Evolutionary conservation across 2,797 vertebrate genomes (phyloP).

Genomic region (Macroramphosus scolopax): DNA sequence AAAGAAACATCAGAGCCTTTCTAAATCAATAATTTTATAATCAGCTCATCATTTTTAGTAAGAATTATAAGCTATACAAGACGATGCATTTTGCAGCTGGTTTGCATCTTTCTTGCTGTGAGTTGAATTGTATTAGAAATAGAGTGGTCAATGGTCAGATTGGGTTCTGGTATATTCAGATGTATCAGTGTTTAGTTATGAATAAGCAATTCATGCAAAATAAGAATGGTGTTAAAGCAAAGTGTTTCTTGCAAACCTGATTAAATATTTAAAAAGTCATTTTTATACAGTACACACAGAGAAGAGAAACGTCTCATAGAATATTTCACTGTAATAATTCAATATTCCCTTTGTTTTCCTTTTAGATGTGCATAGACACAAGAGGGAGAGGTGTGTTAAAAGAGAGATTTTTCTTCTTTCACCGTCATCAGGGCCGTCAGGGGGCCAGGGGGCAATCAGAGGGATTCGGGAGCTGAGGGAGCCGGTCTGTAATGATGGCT

Average conservation of each 20-base stretch:
- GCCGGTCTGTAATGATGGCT: slow-evolving; percentile 59
- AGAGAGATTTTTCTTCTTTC: background rate
- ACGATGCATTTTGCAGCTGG: too few relatives aligned
- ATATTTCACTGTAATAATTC: slow-evolving; percentile 2
- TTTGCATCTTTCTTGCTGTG: background rate
- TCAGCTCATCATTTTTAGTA: too few relatives aligned
- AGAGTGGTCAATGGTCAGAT: background rate
- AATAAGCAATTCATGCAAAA: background rate
- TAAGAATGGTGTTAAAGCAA: background rate
- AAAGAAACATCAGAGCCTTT: too few relatives aligned
- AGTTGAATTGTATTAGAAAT: background rate
- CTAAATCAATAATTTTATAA: too few relatives aligned
- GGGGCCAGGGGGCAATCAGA: slow-evolving; percentile 54
- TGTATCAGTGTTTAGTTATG: background rate
- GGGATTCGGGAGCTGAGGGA: slow-evolving; percentile 38
- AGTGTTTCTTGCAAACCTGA: background rate
- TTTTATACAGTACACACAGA: background rate
- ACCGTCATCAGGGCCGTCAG: slow-evolving; percentile 9
- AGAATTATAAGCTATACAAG: too few relatives aligned
- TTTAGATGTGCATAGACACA: slow-evolving; percentile 26
- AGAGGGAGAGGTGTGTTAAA: slow-evolving; percentile 39
- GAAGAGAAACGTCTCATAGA: background rate
- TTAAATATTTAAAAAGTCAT: background rate
- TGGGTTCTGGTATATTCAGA: background rate
- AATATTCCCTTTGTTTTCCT: background rate